Percentiles rank a stretch among this genome's conserved stretches.
Evolutionary conservation across 1,140 invertebrate species (phyloP).

Genomic region (Protaetia brevitarsis): DNA sequence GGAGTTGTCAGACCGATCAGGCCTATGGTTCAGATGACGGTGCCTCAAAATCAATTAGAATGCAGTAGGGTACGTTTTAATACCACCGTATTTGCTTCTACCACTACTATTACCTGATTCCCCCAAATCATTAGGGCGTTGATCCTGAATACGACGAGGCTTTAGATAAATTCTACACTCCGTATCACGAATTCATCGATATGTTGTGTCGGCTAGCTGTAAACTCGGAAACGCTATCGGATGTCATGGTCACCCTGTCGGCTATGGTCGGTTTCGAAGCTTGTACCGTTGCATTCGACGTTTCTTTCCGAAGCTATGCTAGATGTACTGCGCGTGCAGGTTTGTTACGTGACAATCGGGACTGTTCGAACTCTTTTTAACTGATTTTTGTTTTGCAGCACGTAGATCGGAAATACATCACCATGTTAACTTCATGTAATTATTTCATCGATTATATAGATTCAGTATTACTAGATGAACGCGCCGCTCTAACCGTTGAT

Average conservation of each 20-base stretch:
- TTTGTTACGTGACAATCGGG: no score
- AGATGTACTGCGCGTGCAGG: constrained; percentile 73
- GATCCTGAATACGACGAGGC: constrained; percentile 78
- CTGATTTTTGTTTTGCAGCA: no score
- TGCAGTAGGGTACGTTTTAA: constrained; percentile 57
- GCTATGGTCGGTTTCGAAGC: constrained; percentile 85
- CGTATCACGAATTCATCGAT: constrained; percentile 83
- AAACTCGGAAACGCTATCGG: constrained; percentile 73
- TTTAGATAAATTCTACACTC: constrained; percentile 72
- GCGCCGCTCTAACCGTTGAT: constrained; percentile 71
- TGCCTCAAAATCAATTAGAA: constrained; percentile 72
- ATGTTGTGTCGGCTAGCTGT: constrained; percentile 85
- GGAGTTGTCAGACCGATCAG: constrained; percentile 63
- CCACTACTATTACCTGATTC: constrained; percentile 6
- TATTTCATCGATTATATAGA: constrained; percentile 83
- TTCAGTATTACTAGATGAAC: constrained; percentile 75
- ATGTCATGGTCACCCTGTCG: constrained; percentile 74
- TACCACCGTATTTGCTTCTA: background rate
- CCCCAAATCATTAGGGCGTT: constrained; percentile 57
- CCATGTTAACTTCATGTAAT: constrained; percentile 71
- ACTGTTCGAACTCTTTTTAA: no score
- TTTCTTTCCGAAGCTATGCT: constrained; percentile 84
- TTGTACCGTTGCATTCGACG: constrained; percentile 74
- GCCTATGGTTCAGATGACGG: constrained; percentile 86
- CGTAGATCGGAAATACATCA: constrained; percentile 73